Conservation (phyloP, 2,113 vertebrate genomes). For the Rhinopomastus cyanomelas region DNA sequence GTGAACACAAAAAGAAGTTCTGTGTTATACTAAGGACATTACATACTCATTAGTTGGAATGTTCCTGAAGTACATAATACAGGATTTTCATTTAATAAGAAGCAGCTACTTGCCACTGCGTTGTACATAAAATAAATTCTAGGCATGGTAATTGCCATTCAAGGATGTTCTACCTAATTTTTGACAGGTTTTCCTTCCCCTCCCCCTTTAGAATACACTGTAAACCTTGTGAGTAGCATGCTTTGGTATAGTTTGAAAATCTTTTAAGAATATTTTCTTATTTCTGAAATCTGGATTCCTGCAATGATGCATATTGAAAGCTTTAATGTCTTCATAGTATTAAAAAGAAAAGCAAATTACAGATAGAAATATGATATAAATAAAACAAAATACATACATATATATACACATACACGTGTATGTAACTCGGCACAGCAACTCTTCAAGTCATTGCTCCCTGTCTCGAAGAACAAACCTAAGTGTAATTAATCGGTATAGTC, state of each 20-base stretch:
- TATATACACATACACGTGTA: neutral
- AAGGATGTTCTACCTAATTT: slow-evolving; percentile 41
- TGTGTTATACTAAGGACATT: slow-evolving; percentile 66
- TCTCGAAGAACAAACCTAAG: neutral
- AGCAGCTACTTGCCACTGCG: slow-evolving; percentile 69
- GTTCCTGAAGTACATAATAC: slow-evolving; percentile 66
- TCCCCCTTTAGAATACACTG: neutral
- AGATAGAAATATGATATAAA: neutral
- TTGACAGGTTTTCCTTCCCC: slow-evolving; percentile 35
- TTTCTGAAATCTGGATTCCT: neutral
- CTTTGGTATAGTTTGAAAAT: neutral
- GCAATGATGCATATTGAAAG: neutral
- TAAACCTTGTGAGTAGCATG: neutral
- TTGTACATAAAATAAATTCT: slow-evolving; percentile 68
- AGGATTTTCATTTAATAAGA: slow-evolving; percentile 75
- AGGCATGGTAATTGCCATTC: slow-evolving; percentile 52
- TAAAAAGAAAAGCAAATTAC: neutral
- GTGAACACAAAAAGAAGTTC: slow-evolving; percentile 73
- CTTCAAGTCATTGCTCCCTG: neutral
- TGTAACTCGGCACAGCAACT: neutral
- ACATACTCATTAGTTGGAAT: slow-evolving; percentile 73
- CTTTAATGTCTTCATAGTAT: neutral
- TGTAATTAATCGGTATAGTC: slow-evolving; percentile 30
- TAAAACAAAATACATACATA: neutral
- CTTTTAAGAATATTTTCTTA: neutral